phyloP scores from a whole-genome alignment of 2,888 invertebrate genomes.

The Polyommatus icarus region DNA sequence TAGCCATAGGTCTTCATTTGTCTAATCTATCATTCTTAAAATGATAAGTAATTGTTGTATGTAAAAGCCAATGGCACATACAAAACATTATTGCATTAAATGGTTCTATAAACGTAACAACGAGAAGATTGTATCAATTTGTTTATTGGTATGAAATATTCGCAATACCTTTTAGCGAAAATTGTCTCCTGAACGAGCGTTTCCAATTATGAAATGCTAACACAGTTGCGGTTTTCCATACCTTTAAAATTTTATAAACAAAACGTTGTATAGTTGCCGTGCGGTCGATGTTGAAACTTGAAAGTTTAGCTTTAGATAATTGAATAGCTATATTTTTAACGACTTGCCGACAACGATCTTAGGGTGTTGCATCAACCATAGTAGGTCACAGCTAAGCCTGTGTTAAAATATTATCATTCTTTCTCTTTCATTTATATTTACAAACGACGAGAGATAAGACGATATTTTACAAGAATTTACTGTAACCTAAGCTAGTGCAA shows the following conservation, averaged over 20 bases:
- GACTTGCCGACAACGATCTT: neutral
- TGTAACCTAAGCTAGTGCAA: too few relatives aligned
- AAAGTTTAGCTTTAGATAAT: neutral
- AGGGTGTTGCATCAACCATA: too few relatives aligned
- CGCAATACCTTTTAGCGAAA: neutral
- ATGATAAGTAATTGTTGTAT: neutral
- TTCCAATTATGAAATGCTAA: slow-evolving; percentile 12
- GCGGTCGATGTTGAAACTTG: neutral
- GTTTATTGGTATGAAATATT: neutral
- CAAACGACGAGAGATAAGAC: too few relatives aligned
- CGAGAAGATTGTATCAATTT: neutral
- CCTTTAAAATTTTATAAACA: neutral
- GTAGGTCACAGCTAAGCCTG: too few relatives aligned
- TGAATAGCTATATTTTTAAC: neutral
- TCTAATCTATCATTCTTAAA: neutral
- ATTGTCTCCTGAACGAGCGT: neutral
- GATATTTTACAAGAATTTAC: too few relatives aligned
- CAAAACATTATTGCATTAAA: neutral
- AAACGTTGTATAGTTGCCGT: neutral
- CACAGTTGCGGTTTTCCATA: neutral
- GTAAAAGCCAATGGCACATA: neutral
- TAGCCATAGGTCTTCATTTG: too few relatives aligned
- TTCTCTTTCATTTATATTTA: too few relatives aligned
- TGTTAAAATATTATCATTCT: too few relatives aligned
- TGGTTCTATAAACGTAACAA: neutral